Evolutionary conservation across 37 sponge, comb jelly and placozoan species (phyloP).

Genomic region (Dysidea cf. avara): DNA sequence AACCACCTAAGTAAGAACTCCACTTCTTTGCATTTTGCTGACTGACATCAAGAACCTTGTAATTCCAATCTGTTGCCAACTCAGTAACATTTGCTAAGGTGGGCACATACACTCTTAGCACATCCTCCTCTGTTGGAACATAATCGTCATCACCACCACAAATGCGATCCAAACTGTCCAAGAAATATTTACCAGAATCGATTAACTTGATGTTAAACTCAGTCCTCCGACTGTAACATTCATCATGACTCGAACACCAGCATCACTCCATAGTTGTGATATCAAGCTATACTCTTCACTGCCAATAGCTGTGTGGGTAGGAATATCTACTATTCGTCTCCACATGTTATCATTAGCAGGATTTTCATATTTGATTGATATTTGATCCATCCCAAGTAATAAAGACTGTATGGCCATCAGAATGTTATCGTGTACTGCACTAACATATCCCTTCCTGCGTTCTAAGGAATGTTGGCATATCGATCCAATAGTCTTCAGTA

Average conservation of each 20-base stretch:
- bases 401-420: slow-evolving; percentile 73
- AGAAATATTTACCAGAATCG: slow-evolving; percentile 94
- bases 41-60: slow-evolving; percentile 47
- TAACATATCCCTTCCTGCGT: slow-evolving; percentile 60
- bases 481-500: slow-evolving; percentile 97
- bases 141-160: slow-evolving; percentile 46
- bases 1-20: slow-evolving; percentile 69
- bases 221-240: slow-evolving; percentile 81
- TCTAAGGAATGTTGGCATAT: slow-evolving; percentile 79
- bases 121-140: slow-evolving; percentile 85
- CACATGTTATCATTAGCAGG: background rate
- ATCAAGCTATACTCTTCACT: no score
- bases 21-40: slow-evolving; percentile 66
- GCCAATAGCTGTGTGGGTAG: no score
- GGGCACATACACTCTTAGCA: slow-evolving; percentile 82
- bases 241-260: no score
- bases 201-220: slow-evolving; percentile 93
- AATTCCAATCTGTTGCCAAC: background rate
- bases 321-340: no score
- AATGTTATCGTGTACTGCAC: slow-evolving; percentile 74
- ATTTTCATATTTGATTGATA: slow-evolving; percentile 36
- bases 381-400: slow-evolving; percentile 44
- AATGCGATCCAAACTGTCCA: slow-evolving; percentile 79
- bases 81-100: slow-evolving; percentile 92
- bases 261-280: no score